phyloP scores from a whole-genome alignment of 2,113 vertebrate species.

The Macquaria ambigua region DNA sequence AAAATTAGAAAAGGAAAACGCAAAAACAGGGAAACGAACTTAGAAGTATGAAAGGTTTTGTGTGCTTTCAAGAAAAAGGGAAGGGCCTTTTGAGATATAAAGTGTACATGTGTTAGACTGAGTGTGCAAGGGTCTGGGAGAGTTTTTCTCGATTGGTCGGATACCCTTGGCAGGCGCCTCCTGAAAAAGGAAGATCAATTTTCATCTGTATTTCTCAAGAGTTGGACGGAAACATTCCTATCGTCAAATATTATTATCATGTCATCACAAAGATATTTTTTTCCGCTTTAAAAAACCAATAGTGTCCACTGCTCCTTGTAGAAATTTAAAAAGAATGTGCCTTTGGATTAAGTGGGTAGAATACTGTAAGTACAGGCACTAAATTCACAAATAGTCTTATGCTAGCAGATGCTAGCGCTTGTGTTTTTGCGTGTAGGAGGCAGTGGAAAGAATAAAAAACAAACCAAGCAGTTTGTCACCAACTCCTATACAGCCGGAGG shows the following conservation, averaged over 20 bases:
- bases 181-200: constrained; percentile 64
- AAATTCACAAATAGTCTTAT: constrained; percentile 40
- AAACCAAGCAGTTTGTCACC: constrained; percentile 65
- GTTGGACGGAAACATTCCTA: constrained; percentile 56
- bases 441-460: constrained; percentile 76
- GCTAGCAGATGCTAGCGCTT: constrained; percentile 43
- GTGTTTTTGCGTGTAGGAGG: constrained; percentile 59
- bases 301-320: constrained; percentile 76
- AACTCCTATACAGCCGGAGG: constrained; percentile 80
- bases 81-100: constrained; percentile 9
- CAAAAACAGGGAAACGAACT: constrained; percentile 21
- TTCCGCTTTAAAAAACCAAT: constrained; percentile 34
- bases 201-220: constrained; percentile 94
- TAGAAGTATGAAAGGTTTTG: neutral
- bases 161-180: constrained; percentile 35
- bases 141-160: constrained; percentile 23
- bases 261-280: constrained; percentile 26
- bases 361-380: constrained; percentile 21
- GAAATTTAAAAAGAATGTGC: constrained; percentile 31
- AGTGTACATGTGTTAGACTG: constrained; percentile 33
- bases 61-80: constrained; percentile 24
- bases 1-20: constrained; percentile 21
- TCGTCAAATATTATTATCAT: constrained; percentile 36
- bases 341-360: constrained; percentile 23
- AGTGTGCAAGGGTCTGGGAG: constrained; percentile 40